These are phyloP conservation scores for Caenorhabditis briggsae DNA, from an alignment of 1,140 invertebrate species.

Conservation along the genomic window DNA sequence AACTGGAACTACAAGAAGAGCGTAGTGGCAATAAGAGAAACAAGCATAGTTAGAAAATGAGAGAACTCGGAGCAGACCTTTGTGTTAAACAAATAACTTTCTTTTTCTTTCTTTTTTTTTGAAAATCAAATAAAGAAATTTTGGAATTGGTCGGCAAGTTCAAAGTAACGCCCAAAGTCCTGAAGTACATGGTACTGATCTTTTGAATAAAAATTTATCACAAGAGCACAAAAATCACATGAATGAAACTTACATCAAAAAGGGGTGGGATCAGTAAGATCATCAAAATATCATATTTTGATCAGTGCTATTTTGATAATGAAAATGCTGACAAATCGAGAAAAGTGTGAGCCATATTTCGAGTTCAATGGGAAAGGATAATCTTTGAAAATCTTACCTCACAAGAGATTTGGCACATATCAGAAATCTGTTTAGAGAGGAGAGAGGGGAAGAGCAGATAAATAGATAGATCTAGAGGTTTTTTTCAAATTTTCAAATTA, in stretches of 20 bases:
- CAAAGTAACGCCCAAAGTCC: neutral
- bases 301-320: neutral
- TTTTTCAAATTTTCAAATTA: no score
- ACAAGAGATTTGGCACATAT: no score
- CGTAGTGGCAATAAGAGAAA: neutral
- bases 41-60: neutral
- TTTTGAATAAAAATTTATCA: neutral
- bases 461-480: no score
- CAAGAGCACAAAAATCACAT: neutral
- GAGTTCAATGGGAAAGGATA: no score
- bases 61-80: neutral
- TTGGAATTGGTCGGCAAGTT: neutral
- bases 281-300: slow-evolving; percentile 17
- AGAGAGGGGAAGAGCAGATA: no score
- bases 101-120: neutral
- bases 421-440: no score
- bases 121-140: neutral
- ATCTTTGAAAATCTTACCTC: no score
- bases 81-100: slow-evolving; percentile 4
- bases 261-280: neutral
- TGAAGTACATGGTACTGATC: neutral
- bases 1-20: neutral
- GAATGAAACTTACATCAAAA: neutral
- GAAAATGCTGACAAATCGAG: slow-evolving; percentile 6
- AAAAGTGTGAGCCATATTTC: neutral